Evolutionary conservation across 2,797 vertebrate species (phyloP), one percentile per base, ranked within the genome.

Genomic region (Otolemur crassicaudatus): DNA sequence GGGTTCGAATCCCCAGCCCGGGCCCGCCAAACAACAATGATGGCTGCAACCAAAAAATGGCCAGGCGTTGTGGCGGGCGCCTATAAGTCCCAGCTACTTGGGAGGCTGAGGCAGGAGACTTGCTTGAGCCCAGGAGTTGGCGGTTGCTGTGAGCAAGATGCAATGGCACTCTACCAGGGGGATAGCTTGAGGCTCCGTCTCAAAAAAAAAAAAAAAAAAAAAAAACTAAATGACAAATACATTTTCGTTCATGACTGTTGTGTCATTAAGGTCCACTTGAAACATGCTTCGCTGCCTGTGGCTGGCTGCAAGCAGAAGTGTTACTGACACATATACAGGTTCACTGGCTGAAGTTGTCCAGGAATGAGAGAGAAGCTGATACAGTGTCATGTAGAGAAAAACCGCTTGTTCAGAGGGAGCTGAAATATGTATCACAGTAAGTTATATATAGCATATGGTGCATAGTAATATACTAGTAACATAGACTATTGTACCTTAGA

Each of bases 191-290:
- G 34, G 34, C 34, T 37, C 34, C 34, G 2, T 37, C 34, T n/a
- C n/a, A n/a, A n/a, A n/a, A n/a, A n/a, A 37, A 2, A 37, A 37
- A 37, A 37, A 37, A 37, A 37, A 37, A 37, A 37, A 37, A 37
- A 37, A 97, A 89, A 92, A 17, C 60, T 29, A 77, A 82, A 70
- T 40, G 73, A 72, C 86, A 95, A 17, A 31, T 14, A 7, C 25
- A 5, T 27, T 73, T 67, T 10, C 2, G 12, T 40, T 84, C 56
- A 7, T 56, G 67, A 40, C 31, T 53, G 2, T 25, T 37, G 67
- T 27, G 25, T 83, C 13, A 25, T 34, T 16, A 34, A 72, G 37
- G 14, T 75, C 53, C 63, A 89, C 9, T 65, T n/a, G 88, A 83
- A 80, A 27, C 19, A 9, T 60, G 43, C 8, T 22, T 77, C 27